Base-by-base conservation (phyloP, 2,888 invertebrate species). In the Synergus laeviventris region DNA sequence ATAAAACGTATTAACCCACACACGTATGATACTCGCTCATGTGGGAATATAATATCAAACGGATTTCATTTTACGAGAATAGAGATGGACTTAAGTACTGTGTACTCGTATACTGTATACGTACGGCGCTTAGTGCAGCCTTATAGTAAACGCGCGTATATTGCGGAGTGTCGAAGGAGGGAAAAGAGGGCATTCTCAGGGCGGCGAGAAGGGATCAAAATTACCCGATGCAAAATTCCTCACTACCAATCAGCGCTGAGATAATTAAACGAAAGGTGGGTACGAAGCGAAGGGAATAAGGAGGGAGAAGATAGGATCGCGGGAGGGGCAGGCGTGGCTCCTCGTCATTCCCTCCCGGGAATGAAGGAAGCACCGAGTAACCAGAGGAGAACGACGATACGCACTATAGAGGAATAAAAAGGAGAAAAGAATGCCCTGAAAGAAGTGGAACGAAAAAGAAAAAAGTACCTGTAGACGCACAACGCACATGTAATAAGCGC, bases 211-310 rank as follows among this genome's bases (percentile, higher is more conserved):
- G 87, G 86, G 87, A 89, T 89, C 86, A 87, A 89, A 90, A 89
- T 90, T 89, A 90, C 87, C 87, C 88, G 87, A 88, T 85, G 87
- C 86, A 86, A 89, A 90, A 89, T 90, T 90, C 88, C 87, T 88
- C 82, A 86, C 89, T 89, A 89, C 89, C 89, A 90, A 89, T 89
- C 89, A 90, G 88, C 87, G 87, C 84, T 77, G 85, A 87, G 89
- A 90, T 90, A 90, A 90, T 89, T 89, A 90, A 89, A 89, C 89
- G 89, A 87, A 87, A 87, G 88, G 87, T 85, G 87, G 87, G 85
- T 86, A 86, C 81, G 82, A 83, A 78, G 83, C 59, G 79, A 81
- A 77, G 83, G 80, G 82, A 81, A 78, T 74, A 76, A 74, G 76
- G 66, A 81, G 81, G 81, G 76, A 81, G 76, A 78, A 87, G 89